These are phyloP conservation scores for Platichthys stellatus DNA, from an alignment of 2,113 vertebrate species.

Conservation along the genomic window DNA sequence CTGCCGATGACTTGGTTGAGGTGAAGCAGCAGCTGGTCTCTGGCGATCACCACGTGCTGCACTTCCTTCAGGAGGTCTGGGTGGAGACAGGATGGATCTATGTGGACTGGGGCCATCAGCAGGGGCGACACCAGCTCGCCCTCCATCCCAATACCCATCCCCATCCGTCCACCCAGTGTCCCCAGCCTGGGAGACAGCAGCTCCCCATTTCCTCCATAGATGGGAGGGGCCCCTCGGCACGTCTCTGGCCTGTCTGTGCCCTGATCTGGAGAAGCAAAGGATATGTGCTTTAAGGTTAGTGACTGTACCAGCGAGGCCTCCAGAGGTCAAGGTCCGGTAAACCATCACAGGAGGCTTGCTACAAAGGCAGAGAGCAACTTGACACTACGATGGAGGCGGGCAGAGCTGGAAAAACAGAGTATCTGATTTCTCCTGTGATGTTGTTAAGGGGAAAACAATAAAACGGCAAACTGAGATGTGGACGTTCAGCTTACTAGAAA, in stretches of 20 bases:
- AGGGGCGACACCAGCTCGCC: conserved; percentile 92
- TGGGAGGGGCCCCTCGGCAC: conserved; percentile 87
- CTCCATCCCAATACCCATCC: conserved; percentile 77
- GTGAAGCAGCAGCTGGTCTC: conserved; percentile 92
- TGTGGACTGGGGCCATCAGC: conserved; percentile 89
- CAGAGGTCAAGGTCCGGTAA: conserved; percentile 48
- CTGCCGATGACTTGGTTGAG: conserved; percentile 95
- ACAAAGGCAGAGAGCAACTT: conserved; percentile 59
- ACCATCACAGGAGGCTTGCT: conserved; percentile 55
- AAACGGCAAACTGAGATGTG: background rate
- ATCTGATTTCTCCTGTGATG: conserved; percentile 28
- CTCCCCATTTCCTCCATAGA: conserved; percentile 89
- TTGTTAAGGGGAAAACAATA: background rate
- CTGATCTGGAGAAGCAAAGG: conserved; percentile 84
- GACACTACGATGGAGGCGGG: conserved; percentile 34
- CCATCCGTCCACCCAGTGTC: conserved; percentile 43
- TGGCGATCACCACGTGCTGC: conserved; percentile 94
- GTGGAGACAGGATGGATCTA: conserved; percentile 92
- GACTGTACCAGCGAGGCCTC: conserved; percentile 32
- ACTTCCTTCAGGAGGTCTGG: conserved; percentile 95
- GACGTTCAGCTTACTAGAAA: conserved; percentile 38
- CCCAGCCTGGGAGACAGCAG: conserved; percentile 90
- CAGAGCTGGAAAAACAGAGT: conserved; percentile 46
- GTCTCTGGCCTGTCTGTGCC: conserved; percentile 90
- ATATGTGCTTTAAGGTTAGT: conserved; percentile 58